Base-by-base conservation (phyloP, 2,888 invertebrate genomes). In the Hirtodrosophila cameraria region DNA sequence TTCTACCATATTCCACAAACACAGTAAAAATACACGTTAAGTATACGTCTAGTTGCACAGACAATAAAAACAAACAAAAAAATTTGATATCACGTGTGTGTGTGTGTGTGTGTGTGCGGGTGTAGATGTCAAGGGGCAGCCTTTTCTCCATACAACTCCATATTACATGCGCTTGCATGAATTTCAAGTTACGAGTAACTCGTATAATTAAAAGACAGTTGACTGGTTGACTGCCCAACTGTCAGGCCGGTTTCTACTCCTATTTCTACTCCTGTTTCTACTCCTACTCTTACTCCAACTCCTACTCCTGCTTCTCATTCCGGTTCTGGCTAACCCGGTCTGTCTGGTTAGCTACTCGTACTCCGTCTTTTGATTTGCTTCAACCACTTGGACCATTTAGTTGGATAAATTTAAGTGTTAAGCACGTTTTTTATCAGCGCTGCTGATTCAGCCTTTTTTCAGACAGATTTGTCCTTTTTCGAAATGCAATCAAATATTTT, bases 151-250 rank as follows among this genome's bases (percentile, higher is more conserved):
- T 36, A 15, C 28, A 58, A 55, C 59, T 53, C 12, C 13, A 63
- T 66, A 59, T 72, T 84, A 64, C 36, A 53, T 60, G 50, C 65
- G 73, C 75, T 58, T 53, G 53, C 70, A 60, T 72, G 72, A 42
- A 41, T 65, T 69, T 54, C 49, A 68, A 83, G 66, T 60, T 55
- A 52, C 15, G 25, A 50, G 20, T 30, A 42, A 84, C 60, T 72
- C 50, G 59, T 73, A 66, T 86, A 86, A 79, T 81, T 86, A 76
- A 80, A 76, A 83, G 71, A 79, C 80, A 82, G 83, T 66, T 63
- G 66, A 58, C 55, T 70, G 62, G 41, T 31, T 52, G 48, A 46
- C 53, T 62, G 54, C 48, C 41, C 23, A 42, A 50, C 57, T 23
- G 38, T 27, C 41, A 39, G 13, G 13, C 12, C 48, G n/a, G n/a